Base-by-base conservation (phyloP, 1,140 invertebrate species). In the Venustaconcha ellipsiformis region DNA sequence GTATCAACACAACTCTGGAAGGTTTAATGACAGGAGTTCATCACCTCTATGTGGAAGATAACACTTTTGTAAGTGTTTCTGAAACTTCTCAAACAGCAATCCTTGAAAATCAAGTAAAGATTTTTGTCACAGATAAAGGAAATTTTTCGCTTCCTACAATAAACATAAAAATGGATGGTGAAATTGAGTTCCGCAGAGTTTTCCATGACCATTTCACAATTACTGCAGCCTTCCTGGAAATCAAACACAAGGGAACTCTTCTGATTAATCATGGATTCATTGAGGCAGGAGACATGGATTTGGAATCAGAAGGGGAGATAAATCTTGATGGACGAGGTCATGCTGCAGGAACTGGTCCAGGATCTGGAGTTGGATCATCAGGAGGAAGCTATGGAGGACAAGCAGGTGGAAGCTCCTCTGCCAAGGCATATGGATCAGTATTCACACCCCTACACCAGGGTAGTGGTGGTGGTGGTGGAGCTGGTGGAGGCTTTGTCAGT, bases 1-100 rank as follows among this genome's bases (percentile, higher is more conserved):
- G 84, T 23, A 79, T 84, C 14, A 84, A 85, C 67, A 82, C 83
- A 23, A 82, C 77, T 6, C 68, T 85, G 13, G 68, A 74, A 66
- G 85, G 85, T 14, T 69, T 81, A 70, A 78, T 86, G 55, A 84
- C 81, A 18, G 82, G 82, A 15, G 82, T 86, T n/a, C 85, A 86
- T 66, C 82, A 85, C 70, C 64, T 86, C 15, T 86, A 85, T 69
- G 72, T 85, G 14, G 81, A 85, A 77, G 81, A 82, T 70, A 76
- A 68, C 6, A 78, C 79, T 63, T 67, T 76, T 57, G 77, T 85
- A 17, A 78, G 57, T 65, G 70, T 83, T 18, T 78, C 70, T 18
- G 79, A 81, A 30, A 84, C 85, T n/a, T 65, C 85, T 14, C 82
- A 86, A 70, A 86, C 85, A 11, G 82, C 84, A 37, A 79, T 82